Base-by-base conservation (phyloP, 2,888 invertebrate species). In the Dione juno region DNA sequence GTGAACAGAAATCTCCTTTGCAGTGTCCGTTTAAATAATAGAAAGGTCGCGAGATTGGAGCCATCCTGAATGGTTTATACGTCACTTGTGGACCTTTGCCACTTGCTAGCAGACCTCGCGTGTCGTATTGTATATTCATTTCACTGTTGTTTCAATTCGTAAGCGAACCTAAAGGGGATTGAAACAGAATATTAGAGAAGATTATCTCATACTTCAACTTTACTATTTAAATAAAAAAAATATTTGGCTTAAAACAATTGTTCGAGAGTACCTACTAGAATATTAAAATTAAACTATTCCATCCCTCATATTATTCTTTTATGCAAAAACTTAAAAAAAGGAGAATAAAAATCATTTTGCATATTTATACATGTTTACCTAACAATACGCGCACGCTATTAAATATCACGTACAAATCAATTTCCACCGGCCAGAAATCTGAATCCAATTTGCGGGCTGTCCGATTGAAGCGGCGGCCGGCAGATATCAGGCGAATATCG, bases 361-460 rank as follows among this genome's bases (percentile, higher is more conserved):
- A 80, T 76, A 75, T 77, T 72, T 73, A 71, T 75, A 70, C 71
- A 70, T 79, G 76, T 81, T 82, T 80, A 78, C 76, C 77, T 78
- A 82, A 82, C 81, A 86, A 84, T 82, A 81, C 82, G 77, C 78
- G 79, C 80, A 75, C 78, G 83, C 85, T 88, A 89, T 90, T 89
- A 90, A 90, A 89, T 89, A 92, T 89, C 88, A 88, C 83, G 88
- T 88, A 84, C 88, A 88, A 92, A 92, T 92, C 91, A 91, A 92
- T 93, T 92, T 89, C 85, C 86, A 86, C 78, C 84, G 81, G 83
- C 86, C 87, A 88, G 91, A 90, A 91, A 92, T 91, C 89, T 92
- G 90, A 92, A 93, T 92, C 89, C 92, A 93, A 92, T 93, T 92
- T 93, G 90, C 88, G 84, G 89, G 87, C 89, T 91, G 92, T 92